phyloP scores from a whole-genome alignment of 2,797 vertebrate genomes.

The Merluccius polli region DNA sequence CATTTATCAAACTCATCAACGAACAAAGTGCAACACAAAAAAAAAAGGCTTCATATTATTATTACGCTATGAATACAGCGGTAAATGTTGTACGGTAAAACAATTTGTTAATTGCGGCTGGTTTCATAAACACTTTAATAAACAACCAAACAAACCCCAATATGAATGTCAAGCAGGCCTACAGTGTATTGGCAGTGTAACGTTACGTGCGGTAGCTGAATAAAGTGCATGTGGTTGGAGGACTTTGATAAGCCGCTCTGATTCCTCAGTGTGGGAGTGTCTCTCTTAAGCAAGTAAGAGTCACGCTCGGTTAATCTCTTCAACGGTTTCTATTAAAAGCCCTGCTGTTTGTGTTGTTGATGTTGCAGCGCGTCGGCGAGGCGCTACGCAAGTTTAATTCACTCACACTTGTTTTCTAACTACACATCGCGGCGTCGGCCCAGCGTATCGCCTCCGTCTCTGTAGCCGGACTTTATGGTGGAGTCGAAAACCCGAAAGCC shows the following conservation, averaged over 20 bases:
- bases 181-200: not conserved
- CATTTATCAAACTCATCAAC: slow-evolving; percentile 1
- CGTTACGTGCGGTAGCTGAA: not conserved
- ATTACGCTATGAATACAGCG: not conserved
- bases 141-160: not conserved
- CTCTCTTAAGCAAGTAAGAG: not conserved
- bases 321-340: not conserved
- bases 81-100: not conserved
- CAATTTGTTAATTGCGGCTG: not conserved
- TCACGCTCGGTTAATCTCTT: not conserved
- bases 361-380: not conserved
- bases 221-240: not conserved
- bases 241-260: not conserved
- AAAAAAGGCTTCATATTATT: not conserved
- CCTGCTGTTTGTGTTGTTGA: not conserved
- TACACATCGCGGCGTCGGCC: not conserved
- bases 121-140: not conserved
- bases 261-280: not conserved
- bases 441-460: not conserved
- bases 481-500: not conserved
- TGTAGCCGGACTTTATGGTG: not conserved
- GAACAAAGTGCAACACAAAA: not conserved
- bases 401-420: not conserved
- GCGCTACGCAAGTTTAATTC: not conserved
- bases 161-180: not conserved